Base-by-base conservation (phyloP, 2,888 invertebrate genomes). In the Branchellion lobata region DNA sequence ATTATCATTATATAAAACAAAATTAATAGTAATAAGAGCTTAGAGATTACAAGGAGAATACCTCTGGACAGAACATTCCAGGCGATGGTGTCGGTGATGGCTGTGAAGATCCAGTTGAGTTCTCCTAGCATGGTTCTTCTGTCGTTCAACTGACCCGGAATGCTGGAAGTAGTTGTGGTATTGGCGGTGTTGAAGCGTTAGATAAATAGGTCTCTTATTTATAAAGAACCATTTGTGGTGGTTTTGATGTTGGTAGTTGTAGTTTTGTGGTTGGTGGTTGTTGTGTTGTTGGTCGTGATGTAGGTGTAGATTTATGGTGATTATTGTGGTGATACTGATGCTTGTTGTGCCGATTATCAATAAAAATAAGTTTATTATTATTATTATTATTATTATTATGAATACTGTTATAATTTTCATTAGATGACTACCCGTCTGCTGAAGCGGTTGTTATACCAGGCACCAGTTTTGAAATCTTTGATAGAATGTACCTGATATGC, bases 101-200 rank as follows among this genome's bases (percentile, higher is more conserved):
- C 98, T 1, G 99, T 99, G 89, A 99, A 99, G 86, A 99, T 97
- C 99, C 99, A 99, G 90, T 99, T 99, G 81, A 99, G 90, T 89
- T 99, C 98, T 73, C 99, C 99, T 83, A 98, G 90, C 94, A 98
- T 95, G 36, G 99, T 97, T 84, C 96, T 91, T 29, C 97, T 91
- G 89, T 98, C 97, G 83, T 93, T 93, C 84, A 96, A 91, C 86
- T 93, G 93, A 0, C 99, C 99, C 8, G 98, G 98, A 84, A 99
- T 95, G 88, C 94, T 40, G 40, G 40, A 40, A 14, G 14, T 40
- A 14, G 21, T 24, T 3, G 65, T 27, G 27, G 29, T 65, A 21
- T 11, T 29, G 29, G 21, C 21, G 27, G 21, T 65, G 65, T 11
- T 29, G 40, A 40, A 8, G 40, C 5, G 8, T 5, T 5, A 40